phyloP scores from a whole-genome alignment of 2,113 vertebrate genomes.

The Orientallactaga bullata region DNA sequence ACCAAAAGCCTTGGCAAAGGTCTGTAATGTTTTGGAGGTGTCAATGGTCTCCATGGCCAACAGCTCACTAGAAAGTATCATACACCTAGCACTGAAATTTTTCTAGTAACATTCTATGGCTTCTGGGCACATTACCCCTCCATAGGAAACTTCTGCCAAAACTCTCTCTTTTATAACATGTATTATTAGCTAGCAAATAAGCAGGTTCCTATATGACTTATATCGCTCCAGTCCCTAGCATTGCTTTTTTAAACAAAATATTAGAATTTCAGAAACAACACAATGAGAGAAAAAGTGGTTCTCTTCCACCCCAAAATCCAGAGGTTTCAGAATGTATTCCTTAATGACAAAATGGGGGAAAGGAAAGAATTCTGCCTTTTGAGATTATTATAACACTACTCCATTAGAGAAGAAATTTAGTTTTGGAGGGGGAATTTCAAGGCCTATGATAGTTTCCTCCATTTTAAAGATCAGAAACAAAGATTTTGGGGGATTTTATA shows the following conservation, averaged over 20 bases:
- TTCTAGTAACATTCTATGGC: too few relatives aligned
- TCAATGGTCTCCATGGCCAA: too few relatives aligned
- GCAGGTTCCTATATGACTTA: too few relatives aligned
- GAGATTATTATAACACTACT: constrained; percentile 19
- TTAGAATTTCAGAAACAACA: neutral
- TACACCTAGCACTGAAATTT: too few relatives aligned
- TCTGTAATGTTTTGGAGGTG: too few relatives aligned
- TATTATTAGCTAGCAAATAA: too few relatives aligned
- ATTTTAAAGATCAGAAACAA: constrained; percentile 60
- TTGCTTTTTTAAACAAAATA: constrained; percentile 5
- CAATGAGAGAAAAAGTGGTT: neutral
- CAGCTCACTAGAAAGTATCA: too few relatives aligned
- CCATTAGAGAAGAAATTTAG: neutral
- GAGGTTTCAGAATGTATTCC: constrained; percentile 23
- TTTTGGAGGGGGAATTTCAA: constrained; percentile 17
- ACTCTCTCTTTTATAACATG: too few relatives aligned
- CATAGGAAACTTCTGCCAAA: too few relatives aligned
- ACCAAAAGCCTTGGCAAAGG: too few relatives aligned
- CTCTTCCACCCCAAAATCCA: neutral
- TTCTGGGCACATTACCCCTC: too few relatives aligned
- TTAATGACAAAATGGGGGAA: constrained; percentile 27
- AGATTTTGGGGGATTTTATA: constrained; percentile 39
- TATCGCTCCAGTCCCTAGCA: too few relatives aligned
- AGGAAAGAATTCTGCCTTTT: neutral
- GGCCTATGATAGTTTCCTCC: neutral